phyloP scores from a whole-genome alignment of 2,888 invertebrate genomes.

The Chrysolina haemoptera region DNA sequence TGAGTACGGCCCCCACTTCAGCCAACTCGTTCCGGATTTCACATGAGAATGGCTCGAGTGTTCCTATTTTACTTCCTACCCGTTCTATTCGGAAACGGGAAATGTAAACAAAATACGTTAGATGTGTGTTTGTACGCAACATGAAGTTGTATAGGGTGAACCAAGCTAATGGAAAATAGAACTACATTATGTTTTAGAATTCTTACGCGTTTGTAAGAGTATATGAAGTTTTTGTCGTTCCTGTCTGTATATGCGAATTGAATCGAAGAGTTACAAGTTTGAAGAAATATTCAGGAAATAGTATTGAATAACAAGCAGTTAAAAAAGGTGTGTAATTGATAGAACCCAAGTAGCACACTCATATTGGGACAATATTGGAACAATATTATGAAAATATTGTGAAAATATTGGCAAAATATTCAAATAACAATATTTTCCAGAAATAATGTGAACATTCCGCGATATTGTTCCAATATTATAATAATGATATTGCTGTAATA shows the following conservation, averaged over 20 bases:
- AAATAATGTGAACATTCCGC: too few species aligned
- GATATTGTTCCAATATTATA: too few species aligned
- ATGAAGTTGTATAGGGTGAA: slow-evolving; percentile 11
- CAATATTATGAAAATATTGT: too few species aligned
- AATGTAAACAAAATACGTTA: slow-evolving; percentile 43
- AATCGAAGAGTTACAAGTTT: background rate
- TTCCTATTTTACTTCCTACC: slow-evolving; percentile 42
- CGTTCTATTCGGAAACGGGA: slow-evolving; percentile 41
- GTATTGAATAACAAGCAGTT: too few species aligned
- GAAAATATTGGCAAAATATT: too few species aligned
- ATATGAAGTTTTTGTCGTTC: background rate
- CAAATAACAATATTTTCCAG: too few species aligned
- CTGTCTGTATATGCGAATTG: background rate
- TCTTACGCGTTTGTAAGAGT: background rate
- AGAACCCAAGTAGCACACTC: too few species aligned
- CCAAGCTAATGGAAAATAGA: background rate
- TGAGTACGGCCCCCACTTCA: slow-evolving; percentile 39
- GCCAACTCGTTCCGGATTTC: slow-evolving; percentile 29
- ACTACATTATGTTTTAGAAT: background rate
- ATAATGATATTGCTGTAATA: too few species aligned
- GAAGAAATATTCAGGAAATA: too few species aligned
- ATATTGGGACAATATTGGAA: too few species aligned
- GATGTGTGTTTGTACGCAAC: slow-evolving; percentile 15
- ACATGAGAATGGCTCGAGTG: slow-evolving; percentile 44
- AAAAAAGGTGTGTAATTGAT: too few species aligned